Evolutionary conservation across 2,113 vertebrate species (phyloP), one percentile per base, ranked within the genome.

Genomic region (Mormoops blainvillei): DNA sequence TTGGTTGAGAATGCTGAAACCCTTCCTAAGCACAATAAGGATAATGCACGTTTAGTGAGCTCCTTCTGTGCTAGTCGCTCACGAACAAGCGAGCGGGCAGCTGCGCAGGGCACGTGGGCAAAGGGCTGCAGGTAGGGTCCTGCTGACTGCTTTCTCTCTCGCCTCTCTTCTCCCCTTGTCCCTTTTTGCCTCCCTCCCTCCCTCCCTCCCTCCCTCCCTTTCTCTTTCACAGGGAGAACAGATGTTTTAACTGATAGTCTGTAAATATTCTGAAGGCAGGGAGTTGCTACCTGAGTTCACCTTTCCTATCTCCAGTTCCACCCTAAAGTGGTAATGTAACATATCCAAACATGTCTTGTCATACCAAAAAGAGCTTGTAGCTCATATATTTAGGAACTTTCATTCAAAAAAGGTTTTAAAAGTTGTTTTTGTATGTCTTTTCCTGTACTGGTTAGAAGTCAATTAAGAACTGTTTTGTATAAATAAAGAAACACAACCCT

Each of bases 11-110:
- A 98, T 98, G 96, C 45, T 83, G 82, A 94, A 78, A 65, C 86
- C 93, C 97, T 93, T 96, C 95, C 97, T 96, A 96, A 96, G 94
- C 93, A 89, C 22, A 97, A 82, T 68, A 87, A 94, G 61, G 89
- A 78, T 78, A 88, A 85, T 15, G 61, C 87, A 54, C 73, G 43
- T 83, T 89, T 43, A 15, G 13, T 0, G 6, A 13, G 48, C 0
- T 15, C 50, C 86, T 67, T 56, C 0, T 0, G 58, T 86, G 67
- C 91, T 65, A 97, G 61, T 26, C n/a, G 9, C 26, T 67, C 85
- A 74, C 87, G 78, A 87, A 83, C 0, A 3, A 67, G 67, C 28
- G 65, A 74, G 56, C 26, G 18, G 24, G 82, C 1, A 28, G 26
- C 16, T 76, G 61, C 2, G 54, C 36, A 85, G 95, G 38, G 11